These are phyloP conservation scores for Typhlomys cinereus DNA, from an alignment of 2,113 vertebrate genomes.

Conservation along the genomic window DNA sequence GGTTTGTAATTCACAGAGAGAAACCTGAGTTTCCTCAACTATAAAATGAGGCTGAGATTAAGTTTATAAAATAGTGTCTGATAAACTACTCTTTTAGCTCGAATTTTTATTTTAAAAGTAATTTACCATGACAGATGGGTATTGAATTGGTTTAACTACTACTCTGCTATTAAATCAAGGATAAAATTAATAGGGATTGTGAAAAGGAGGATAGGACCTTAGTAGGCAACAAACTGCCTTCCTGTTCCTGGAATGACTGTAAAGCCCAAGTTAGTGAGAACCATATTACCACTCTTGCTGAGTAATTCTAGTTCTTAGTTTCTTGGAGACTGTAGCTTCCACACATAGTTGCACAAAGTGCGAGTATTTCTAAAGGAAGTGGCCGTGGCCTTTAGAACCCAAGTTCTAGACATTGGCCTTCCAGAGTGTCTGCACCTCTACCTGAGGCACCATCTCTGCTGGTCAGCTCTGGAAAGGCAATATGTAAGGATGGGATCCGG, in stretches of 20 bases:
- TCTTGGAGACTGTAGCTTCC: not conserved
- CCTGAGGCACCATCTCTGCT: not conserved
- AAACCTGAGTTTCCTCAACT: not conserved
- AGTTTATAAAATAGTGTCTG: not conserved
- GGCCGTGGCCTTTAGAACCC: not conserved
- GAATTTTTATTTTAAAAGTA: conserved; percentile 37
- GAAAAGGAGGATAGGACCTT: not conserved
- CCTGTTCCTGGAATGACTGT: not conserved
- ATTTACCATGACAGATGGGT: not conserved
- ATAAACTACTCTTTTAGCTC: not conserved
- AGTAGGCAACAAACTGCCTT: not conserved
- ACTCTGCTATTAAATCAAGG: not conserved
- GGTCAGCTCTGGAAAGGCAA: not conserved
- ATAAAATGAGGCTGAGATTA: not conserved
- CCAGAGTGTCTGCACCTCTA: not conserved
- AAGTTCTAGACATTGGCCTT: not conserved
- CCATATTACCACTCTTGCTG: not conserved
- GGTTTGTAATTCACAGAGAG: too few species aligned
- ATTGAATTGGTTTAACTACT: not conserved
- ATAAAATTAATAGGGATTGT: not conserved
- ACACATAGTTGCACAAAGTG: not conserved
- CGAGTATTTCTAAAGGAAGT: not conserved
- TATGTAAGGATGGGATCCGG: not conserved
- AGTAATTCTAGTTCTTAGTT: not conserved
- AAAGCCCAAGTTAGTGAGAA: not conserved